Evolutionary conservation across 2,797 vertebrate genomes (phyloP).

Genomic region (Limosa lapponica): DNA sequence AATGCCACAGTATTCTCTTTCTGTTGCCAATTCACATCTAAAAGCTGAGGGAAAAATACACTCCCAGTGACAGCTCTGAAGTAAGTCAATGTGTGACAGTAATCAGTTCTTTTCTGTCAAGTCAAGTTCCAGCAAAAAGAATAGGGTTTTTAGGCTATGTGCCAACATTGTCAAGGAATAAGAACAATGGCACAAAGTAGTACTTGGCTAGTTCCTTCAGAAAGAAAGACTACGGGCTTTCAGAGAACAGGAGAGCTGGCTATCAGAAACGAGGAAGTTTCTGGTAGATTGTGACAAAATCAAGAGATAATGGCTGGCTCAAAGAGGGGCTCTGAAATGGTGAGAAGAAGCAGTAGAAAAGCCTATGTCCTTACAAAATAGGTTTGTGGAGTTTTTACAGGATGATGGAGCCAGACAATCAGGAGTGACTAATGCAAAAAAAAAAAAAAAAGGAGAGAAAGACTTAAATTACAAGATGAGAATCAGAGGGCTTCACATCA

Average conservation of each 20-base stretch:
- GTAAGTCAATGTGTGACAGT: slow-evolving; percentile 11
- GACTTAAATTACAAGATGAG: background rate
- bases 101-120: slow-evolving; percentile 21
- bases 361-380: background rate
- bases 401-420: background rate
- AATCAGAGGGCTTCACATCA: background rate
- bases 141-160: background rate
- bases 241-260: background rate
- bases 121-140: background rate
- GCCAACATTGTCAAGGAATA: slow-evolving; percentile 3
- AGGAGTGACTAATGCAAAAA: background rate
- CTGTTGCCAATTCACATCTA: slow-evolving; percentile 22
- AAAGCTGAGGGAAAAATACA: slow-evolving; percentile 3
- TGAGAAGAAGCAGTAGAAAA: background rate
- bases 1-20: background rate
- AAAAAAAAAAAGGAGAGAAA: background rate
- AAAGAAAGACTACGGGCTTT: background rate
- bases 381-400: background rate
- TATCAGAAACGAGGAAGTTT: background rate
- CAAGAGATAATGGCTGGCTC: background rate
- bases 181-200: background rate
- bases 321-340: background rate
- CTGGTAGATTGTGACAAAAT: background rate
- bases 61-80: slow-evolving; percentile 3
- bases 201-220: background rate